These are phyloP conservation scores for Sceliomorpha sp. DNA, from an alignment of 2,888 invertebrate genomes.

Conservation along the genomic window DNA sequence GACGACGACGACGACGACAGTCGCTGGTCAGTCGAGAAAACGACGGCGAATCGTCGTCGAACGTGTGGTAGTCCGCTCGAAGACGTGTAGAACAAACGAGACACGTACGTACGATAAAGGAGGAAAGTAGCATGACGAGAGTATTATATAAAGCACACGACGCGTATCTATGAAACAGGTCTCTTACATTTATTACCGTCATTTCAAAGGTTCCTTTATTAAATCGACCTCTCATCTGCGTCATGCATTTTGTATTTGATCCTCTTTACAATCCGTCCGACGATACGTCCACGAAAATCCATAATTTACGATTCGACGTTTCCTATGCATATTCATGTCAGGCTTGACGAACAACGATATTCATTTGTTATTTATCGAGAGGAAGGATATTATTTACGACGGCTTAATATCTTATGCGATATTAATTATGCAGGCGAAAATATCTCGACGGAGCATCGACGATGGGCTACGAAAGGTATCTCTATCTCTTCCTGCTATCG, in stretches of 20 bases:
- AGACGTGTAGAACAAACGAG: slow-evolving; percentile 35
- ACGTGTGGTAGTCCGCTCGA: slow-evolving; percentile 18
- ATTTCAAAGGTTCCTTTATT: slow-evolving; percentile 31
- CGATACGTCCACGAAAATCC: slow-evolving; percentile 2
- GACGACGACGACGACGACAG: too few relatives aligned
- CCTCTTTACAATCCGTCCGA: slow-evolving; percentile 15
- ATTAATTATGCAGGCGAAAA: too few relatives aligned
- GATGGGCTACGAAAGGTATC: too few relatives aligned
- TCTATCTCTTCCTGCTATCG: too few relatives aligned
- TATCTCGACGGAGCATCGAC: too few relatives aligned
- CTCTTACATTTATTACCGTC: slow-evolving; percentile 39
- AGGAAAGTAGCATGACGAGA: slow-evolving; percentile 36
- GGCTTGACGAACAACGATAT: too few relatives aligned
- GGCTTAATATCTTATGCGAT: too few relatives aligned
- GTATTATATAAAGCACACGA: slow-evolving; percentile 31
- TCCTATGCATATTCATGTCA: slow-evolving; percentile 8
- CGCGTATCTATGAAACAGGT: slow-evolving; percentile 20
- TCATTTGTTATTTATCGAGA: too few relatives aligned
- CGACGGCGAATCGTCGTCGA: slow-evolving; percentile 29
- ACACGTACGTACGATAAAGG: slow-evolving; percentile 28
- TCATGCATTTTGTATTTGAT: slow-evolving; percentile 22
- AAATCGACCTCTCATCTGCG: slow-evolving; percentile 10
- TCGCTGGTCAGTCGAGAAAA: slow-evolving; percentile 32
- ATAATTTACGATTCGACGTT: slow-evolving; percentile 14
- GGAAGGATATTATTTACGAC: too few relatives aligned